Conservation (phyloP, 2,888 invertebrate genomes). For the Pristionchus arcanus region DNA sequence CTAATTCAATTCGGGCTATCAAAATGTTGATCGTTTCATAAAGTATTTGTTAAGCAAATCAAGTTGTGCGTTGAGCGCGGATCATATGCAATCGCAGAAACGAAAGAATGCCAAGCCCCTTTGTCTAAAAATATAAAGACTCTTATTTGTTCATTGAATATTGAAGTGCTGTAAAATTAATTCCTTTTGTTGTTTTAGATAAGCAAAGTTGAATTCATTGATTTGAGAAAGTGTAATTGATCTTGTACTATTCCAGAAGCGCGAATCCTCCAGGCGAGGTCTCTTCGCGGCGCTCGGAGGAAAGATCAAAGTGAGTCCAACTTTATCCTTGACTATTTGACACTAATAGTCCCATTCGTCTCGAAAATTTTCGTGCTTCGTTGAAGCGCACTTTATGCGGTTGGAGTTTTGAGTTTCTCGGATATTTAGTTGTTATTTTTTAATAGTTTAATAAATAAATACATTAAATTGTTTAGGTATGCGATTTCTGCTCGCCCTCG, state of each 20-base stretch:
- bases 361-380: no score
- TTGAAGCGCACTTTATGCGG: no score
- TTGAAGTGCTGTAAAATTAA: background rate
- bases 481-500: constrained; percentile 50
- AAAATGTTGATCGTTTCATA: no score
- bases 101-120: no score
- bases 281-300: constrained; percentile 39
- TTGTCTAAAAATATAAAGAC: no score
- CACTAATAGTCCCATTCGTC: background rate
- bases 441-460: no score
- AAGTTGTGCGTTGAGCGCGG: background rate
- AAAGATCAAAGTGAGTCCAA: constrained; percentile 46
- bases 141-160: no score
- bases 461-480: constrained; percentile 11
- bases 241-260: constrained; percentile 1
- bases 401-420: background rate
- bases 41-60: no score
- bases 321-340: background rate
- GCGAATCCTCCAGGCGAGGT: constrained; percentile 1
- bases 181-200: background rate
- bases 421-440: no score
- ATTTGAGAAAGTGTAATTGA: background rate
- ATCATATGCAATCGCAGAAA: no score
- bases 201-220: background rate
- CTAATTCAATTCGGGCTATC: no score